phyloP scores from a whole-genome alignment of 1,140 invertebrate genomes.

The Metaphire vulgaris region DNA sequence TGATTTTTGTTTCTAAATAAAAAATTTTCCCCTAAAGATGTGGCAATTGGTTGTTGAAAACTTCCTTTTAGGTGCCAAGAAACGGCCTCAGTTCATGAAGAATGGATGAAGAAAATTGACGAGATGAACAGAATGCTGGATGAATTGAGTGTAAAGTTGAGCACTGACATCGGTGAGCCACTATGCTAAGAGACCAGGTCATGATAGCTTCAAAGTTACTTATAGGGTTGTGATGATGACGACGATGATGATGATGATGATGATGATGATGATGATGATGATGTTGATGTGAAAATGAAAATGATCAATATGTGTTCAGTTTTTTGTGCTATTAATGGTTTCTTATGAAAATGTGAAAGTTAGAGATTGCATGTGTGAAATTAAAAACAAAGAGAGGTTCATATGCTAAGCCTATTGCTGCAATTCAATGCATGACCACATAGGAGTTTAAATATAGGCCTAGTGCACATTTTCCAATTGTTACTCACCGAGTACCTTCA shows the following conservation, averaged over 20 bases:
- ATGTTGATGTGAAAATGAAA: too few relatives aligned
- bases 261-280: too few relatives aligned
- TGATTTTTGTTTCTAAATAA: too few relatives aligned
- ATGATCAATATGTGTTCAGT: not conserved
- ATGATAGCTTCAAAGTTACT: not conserved
- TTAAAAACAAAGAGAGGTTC: too few relatives aligned
- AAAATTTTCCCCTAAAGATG: too few relatives aligned
- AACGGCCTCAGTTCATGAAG: not conserved
- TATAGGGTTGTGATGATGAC: too few relatives aligned
- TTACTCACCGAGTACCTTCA: not conserved
- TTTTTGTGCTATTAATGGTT: not conserved
- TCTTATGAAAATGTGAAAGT: not conserved
- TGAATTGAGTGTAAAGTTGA: not conserved
- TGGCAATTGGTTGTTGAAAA: too few relatives aligned
- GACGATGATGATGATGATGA: too few relatives aligned
- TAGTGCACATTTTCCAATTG: not conserved
- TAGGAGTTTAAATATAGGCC: not conserved
- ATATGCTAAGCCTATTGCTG: too few relatives aligned
- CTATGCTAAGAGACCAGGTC: not conserved
- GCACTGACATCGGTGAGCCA: not conserved
- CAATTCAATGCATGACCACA: too few relatives aligned
- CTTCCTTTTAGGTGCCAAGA: slow-evolving; percentile 1
- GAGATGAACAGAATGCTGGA: not conserved
- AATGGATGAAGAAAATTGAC: not conserved
- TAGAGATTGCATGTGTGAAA: not conserved